Evolutionary conservation across 2,888 invertebrate species (phyloP).

Genomic region (Leptinotarsa peninsularis): DNA sequence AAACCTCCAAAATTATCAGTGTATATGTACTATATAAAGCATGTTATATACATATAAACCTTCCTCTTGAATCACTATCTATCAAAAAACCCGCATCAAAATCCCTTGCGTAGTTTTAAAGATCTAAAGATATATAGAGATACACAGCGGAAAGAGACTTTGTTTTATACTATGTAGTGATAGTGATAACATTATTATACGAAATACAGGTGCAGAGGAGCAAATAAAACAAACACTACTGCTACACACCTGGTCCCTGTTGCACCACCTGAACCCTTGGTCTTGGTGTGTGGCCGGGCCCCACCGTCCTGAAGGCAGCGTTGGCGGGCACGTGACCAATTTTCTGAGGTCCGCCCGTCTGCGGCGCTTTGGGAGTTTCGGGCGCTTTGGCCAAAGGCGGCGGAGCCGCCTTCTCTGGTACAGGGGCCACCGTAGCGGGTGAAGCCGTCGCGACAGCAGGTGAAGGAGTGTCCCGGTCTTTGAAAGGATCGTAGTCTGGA

Average conservation of each 20-base stretch:
- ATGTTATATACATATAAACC: no score
- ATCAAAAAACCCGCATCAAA: no score
- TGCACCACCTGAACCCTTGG: constrained; percentile 34
- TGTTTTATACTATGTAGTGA: no score
- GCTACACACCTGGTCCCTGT: constrained; percentile 5
- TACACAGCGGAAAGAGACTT: no score
- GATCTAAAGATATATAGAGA: no score
- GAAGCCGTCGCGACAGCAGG: not conserved
- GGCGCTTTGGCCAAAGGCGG: not conserved
- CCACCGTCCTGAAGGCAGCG: constrained; percentile 14
- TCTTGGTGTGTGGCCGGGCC: constrained; percentile 30
- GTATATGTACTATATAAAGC: no score
- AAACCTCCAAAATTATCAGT: no score
- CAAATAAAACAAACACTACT: no score
- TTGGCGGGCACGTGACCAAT: constrained; percentile 3
- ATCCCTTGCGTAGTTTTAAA: no score
- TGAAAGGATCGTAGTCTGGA: constrained; percentile 55
- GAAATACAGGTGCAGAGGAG: no score
- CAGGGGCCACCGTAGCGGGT: not conserved
- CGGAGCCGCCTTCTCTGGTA: not conserved
- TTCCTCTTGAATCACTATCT: no score
- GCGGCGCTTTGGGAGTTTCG: constrained; percentile 7
- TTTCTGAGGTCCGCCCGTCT: not conserved
- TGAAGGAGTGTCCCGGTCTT: constrained; percentile 36
- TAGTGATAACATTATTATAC: no score